Conservation (phyloP, 2,888 invertebrate species). For the Odontocerum albicorne region DNA sequence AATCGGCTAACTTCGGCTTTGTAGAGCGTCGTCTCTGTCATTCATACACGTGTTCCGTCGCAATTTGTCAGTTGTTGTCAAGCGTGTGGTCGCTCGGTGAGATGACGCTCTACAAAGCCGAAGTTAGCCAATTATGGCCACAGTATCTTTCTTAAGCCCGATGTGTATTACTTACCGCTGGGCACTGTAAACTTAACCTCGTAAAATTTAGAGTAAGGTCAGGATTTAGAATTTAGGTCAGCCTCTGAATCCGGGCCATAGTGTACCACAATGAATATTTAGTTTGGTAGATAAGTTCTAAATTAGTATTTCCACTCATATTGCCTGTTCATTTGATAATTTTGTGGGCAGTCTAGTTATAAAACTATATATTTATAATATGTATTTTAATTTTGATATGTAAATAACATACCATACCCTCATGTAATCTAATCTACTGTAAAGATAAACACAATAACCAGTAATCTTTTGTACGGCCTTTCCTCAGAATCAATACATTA, state of each 20-base stretch:
- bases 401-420: conserved; percentile 23
- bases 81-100: not conserved
- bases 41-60: no score
- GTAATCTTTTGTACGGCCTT: conserved; percentile 30
- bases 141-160: no score
- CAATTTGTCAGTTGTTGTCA: no score
- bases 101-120: no score
- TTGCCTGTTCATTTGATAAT: conserved; percentile 19
- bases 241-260: no score
- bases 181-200: not conserved
- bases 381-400: conserved; percentile 18
- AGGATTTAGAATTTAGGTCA: no score
- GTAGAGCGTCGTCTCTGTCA: no score
- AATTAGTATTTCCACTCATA: conserved; percentile 18
- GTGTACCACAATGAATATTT: no score
- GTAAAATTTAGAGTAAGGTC: conserved; percentile 12
- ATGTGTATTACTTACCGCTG: no score
- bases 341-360: conserved; percentile 13
- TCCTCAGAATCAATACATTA: conserved; percentile 33
- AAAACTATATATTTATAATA: conserved; percentile 19
- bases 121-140: no score
- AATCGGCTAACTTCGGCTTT: no score
- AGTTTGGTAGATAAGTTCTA: conserved; percentile 26
- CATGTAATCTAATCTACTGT: conserved; percentile 16
- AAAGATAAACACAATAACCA: conserved; percentile 14